Evolutionary conservation across 2,888 invertebrate genomes (phyloP).

Genomic region (Dolomedes plantarius): DNA sequence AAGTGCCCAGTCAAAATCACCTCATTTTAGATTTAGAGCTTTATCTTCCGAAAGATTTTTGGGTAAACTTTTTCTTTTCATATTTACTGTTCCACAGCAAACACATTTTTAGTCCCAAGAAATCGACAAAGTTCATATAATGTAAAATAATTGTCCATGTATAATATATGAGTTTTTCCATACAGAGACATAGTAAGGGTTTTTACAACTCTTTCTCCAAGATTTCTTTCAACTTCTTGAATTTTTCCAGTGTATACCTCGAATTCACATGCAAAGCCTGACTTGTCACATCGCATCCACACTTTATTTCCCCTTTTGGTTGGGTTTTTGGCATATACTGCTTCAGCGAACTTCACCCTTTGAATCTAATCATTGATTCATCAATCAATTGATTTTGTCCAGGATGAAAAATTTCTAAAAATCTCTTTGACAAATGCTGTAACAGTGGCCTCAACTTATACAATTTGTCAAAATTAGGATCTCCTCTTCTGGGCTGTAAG

Average conservation of each 20-base stretch:
- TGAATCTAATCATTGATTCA: constrained; percentile 19
- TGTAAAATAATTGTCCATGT: constrained; percentile 11
- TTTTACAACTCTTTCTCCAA: background rate
- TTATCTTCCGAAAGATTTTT: background rate
- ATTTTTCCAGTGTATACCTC: background rate
- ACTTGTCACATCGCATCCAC: constrained; percentile 7
- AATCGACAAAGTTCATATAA: background rate
- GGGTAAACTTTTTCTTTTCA: background rate
- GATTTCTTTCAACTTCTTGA: background rate
- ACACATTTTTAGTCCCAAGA: background rate
- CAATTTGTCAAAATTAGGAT: constrained; percentile 13
- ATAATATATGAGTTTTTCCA: background rate
- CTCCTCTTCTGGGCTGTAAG: background rate
- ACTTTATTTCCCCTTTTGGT: constrained; percentile 14
- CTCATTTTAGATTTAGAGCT: background rate
- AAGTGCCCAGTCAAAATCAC: constrained; percentile 27
- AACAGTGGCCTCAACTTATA: background rate
- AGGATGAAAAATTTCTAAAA: background rate
- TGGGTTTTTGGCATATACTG: constrained; percentile 19
- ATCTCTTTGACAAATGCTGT: constrained; percentile 3
- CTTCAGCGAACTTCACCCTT: background rate
- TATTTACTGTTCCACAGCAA: constrained; percentile 18
- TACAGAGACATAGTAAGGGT: constrained; percentile 1
- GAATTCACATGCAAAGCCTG: background rate
- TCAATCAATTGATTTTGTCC: constrained; percentile 1